Evolutionary conservation across 2,797 vertebrate species (phyloP).

Genomic region (Oreortyx pictus): DNA sequence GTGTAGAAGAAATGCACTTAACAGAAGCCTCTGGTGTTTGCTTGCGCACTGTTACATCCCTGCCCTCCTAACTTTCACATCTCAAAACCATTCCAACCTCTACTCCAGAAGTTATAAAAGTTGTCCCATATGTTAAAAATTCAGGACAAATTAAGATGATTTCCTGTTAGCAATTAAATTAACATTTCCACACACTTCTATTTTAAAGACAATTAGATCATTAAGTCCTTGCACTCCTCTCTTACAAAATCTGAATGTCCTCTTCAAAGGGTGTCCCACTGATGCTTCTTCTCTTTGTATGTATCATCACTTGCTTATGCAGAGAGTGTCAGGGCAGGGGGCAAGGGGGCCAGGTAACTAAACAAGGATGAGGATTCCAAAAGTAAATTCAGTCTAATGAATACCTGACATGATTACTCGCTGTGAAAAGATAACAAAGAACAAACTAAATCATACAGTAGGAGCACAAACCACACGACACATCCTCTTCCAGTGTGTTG

Average conservation of each 20-base stretch:
- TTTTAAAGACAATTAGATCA: not conserved
- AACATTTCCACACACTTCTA: not conserved
- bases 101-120: not conserved
- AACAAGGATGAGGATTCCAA: not conserved
- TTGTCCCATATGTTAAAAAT: not conserved
- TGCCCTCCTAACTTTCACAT: not conserved
- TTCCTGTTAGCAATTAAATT: not conserved
- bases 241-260: not conserved
- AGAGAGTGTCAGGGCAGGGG: not conserved
- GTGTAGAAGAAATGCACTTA: accelerated
- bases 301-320: accelerated
- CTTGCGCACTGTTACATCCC: not conserved
- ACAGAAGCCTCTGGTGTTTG: not conserved
- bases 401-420: not conserved
- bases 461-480: not conserved
- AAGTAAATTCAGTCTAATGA: not conserved
- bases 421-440: not conserved
- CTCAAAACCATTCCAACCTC: too few species aligned
- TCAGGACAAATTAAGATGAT: not conserved
- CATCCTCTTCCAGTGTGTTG: not conserved
- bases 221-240: not conserved
- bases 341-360: not conserved
- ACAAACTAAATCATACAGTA: not conserved
- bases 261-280: not conserved
- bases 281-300: not conserved